These are phyloP conservation scores for Corydoras maculifer DNA, from an alignment of 2,113 vertebrate genomes.

Conservation along the genomic window DNA sequence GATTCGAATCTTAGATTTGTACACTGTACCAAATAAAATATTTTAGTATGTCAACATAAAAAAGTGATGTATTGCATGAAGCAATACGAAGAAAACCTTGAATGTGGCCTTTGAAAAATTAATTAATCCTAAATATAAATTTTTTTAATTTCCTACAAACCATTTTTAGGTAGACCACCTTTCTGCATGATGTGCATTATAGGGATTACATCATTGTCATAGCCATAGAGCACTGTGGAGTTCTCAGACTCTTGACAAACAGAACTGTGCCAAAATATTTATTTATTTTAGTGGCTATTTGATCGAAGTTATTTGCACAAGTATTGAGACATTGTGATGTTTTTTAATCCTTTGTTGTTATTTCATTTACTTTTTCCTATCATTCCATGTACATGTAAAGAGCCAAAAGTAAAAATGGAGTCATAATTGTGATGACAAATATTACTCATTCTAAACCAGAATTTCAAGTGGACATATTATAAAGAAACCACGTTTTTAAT, in stretches of 20 bases:
- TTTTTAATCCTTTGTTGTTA: conserved; percentile 15
- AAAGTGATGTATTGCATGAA: conserved; percentile 60
- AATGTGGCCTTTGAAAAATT: conserved; percentile 28
- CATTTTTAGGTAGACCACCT: neutral
- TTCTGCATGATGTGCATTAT: conserved; percentile 6
- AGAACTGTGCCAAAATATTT: neutral
- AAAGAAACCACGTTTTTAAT: too few species aligned
- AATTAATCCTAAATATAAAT: conserved; percentile 29
- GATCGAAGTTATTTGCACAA: conserved; percentile 12
- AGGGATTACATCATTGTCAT: conserved; percentile 12
- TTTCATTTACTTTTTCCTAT: neutral
- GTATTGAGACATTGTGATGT: conserved; percentile 13
- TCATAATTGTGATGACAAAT: conserved; percentile 14
- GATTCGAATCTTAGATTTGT: conserved; percentile 48
- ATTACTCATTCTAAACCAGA: conserved; percentile 29
- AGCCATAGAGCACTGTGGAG: conserved; percentile 2
- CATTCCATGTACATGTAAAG: too few species aligned
- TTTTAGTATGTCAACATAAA: conserved; percentile 19
- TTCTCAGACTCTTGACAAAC: conserved; percentile 2
- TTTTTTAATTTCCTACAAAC: conserved; percentile 17
- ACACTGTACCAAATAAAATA: conserved; percentile 56
- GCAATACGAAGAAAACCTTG: conserved; percentile 48
- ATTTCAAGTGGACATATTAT: conserved; percentile 44
- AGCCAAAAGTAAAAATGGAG: neutral
- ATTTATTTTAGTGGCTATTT: neutral